Evolutionary conservation across 2,113 vertebrate genomes (phyloP).

Genomic region (Engraulis encrasicolus): DNA sequence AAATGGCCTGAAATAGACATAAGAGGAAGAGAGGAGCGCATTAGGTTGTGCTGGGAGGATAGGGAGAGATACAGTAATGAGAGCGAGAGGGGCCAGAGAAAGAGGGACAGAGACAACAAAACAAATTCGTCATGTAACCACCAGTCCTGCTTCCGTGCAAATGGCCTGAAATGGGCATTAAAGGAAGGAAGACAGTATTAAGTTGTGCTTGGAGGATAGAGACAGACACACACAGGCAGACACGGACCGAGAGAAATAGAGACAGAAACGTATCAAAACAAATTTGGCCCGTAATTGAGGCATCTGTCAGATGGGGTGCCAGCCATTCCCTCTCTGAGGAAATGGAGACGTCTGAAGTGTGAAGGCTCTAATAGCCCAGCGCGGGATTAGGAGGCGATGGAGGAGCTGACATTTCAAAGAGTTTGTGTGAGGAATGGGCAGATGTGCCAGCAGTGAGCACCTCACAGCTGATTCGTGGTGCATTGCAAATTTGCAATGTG

Average conservation of each 20-base stretch:
- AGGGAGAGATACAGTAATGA: neutral
- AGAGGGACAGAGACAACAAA: neutral
- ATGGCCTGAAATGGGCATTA: too few species aligned
- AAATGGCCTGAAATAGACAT: slow-evolving; percentile 85
- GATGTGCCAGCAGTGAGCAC: neutral
- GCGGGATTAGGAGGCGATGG: neutral
- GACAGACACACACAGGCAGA: too few species aligned
- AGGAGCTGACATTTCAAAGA: neutral
- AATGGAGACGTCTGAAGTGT: neutral
- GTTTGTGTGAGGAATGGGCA: neutral
- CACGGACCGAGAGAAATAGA: too few species aligned
- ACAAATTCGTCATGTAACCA: slow-evolving; percentile 5
- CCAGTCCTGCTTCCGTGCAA: too few species aligned
- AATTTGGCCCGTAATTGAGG: slow-evolving; percentile 10
- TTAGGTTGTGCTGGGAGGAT: neutral
- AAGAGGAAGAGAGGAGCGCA: neutral
- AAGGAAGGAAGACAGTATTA: too few species aligned
- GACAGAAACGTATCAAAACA: neutral
- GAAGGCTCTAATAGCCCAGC: neutral
- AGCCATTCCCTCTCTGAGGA: slow-evolving; percentile 7
- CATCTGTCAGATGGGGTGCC: neutral
- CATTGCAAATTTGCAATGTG: neutral
- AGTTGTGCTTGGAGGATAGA: too few species aligned
- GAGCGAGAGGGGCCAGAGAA: too few species aligned
- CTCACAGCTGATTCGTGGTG: neutral